Evolutionary conservation across 1,140 invertebrate genomes (phyloP).

Genomic region (Drosophila ohnishii): DNA sequence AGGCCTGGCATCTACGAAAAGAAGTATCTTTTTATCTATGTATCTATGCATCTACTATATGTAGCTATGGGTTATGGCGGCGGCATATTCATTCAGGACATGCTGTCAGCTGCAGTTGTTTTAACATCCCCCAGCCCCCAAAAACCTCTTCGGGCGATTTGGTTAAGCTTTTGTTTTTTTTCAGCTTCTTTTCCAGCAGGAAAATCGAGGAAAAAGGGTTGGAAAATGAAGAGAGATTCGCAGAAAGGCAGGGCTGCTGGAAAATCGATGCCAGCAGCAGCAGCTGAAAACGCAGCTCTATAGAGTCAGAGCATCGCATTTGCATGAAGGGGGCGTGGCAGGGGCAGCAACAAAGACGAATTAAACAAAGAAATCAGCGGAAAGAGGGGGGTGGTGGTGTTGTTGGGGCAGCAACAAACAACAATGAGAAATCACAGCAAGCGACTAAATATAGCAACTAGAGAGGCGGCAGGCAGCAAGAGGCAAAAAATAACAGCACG

Average conservation of each 20-base stretch:
- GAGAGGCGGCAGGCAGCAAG: conserved; percentile 9
- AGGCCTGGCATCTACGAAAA: neutral
- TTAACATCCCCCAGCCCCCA: neutral
- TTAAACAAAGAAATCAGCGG: conserved; percentile 73
- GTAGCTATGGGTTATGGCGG: neutral
- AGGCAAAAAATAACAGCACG: conserved; percentile 41
- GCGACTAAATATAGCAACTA: conserved; percentile 73
- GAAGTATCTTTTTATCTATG: neutral
- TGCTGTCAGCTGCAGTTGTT: neutral
- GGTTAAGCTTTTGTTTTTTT: conserved; percentile 11
- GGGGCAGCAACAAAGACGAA: conserved; percentile 70
- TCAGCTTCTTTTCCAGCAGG: neutral
- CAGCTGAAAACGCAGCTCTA: conserved; percentile 41
- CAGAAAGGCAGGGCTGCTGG: conserved; percentile 18
- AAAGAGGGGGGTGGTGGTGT: neutral
- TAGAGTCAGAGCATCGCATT: conserved; percentile 28
- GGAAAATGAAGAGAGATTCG: conserved; percentile 12
- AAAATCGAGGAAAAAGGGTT: conserved; percentile 29
- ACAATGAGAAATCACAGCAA: conserved; percentile 76
- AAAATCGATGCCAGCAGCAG: conserved; percentile 49
- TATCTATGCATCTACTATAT: neutral
- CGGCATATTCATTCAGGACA: neutral
- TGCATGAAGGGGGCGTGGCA: conserved; percentile 33
- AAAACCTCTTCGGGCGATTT: conserved; percentile 7
- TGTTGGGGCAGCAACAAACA: conserved; percentile 60